Percentiles rank a stretch among this genome's conserved stretches.
Evolutionary conservation across 2,888 invertebrate species (phyloP).

Genomic region (Patella depressa): DNA sequence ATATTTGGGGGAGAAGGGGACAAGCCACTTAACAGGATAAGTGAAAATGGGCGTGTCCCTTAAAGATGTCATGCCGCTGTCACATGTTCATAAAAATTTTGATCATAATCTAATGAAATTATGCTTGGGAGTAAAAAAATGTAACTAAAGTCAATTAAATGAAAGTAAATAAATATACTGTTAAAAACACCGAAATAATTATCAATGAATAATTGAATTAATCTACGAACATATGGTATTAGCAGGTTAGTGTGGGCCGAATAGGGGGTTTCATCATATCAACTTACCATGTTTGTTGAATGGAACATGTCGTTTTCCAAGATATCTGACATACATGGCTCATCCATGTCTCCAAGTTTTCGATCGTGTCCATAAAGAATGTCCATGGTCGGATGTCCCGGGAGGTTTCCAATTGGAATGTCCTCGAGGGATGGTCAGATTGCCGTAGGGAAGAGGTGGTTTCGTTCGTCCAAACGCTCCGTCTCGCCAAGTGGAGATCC

Average conservation of each 20-base stretch:
- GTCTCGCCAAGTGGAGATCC: conserved; percentile 41
- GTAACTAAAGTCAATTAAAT: too few species aligned
- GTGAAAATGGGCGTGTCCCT: too few species aligned
- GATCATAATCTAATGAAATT: too few species aligned
- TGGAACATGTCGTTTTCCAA: conserved; percentile 62
- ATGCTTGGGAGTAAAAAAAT: too few species aligned
- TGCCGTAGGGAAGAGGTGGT: conserved; percentile 10
- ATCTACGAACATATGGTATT: conserved; percentile 25
- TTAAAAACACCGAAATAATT: too few species aligned
- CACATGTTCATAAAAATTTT: too few species aligned
- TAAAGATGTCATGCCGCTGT: too few species aligned
- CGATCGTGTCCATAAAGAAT: conserved; percentile 63
- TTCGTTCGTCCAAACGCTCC: conserved; percentile 22
- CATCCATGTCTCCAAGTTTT: conserved; percentile 61
- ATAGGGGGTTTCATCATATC: conserved; percentile 16
- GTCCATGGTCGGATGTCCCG: conserved; percentile 65
- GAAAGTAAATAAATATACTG: too few species aligned
- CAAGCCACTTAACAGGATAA: too few species aligned
- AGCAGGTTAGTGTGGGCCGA: conserved; percentile 4
- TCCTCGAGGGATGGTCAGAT: conserved; percentile 60
- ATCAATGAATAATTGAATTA: too few species aligned
- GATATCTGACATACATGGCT: conserved; percentile 57
- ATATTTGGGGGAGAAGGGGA: too few species aligned
- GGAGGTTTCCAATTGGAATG: conserved; percentile 45
- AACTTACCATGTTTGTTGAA: conserved; percentile 42